Base-by-base conservation (phyloP, 2,888 invertebrate genomes). In the Napeogenes sylphis region DNA sequence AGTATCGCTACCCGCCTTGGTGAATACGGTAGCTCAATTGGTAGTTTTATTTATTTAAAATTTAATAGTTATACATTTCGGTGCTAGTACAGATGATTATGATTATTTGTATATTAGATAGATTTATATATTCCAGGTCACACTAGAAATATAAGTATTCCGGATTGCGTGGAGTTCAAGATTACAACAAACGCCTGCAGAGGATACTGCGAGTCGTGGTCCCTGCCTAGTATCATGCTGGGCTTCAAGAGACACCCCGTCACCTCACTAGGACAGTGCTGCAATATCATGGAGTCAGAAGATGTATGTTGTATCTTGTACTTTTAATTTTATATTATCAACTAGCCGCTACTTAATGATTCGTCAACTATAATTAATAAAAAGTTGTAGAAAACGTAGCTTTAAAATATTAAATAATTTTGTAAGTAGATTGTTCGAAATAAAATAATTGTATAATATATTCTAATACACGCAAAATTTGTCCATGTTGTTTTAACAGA, bases 231-330 rank as follows among this genome's bases (percentile, higher is more conserved):
- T 69, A 89, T 92, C 65, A 89, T 89, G 85, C 72, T 90, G 55
- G 89, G 89, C 8, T 87, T 86, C 71, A 90, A 91, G 63, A 78
- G 88, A 46, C 90, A 95, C 74, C 92, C 93, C 0, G 93, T 95
- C 62, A 94, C 95, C 2, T 96, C 96, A 0, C 92, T 96, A 45
- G 97, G 96, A 10, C 95, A 97, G 79, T 97, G 97, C 84, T 97
- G 97, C 84, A 96, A 96, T 82, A 97, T 97, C 75, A 95, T 96
- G 94, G 96, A 96, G 74, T 94, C 96, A 0, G 96, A 96, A 86
- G 94, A 95, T 77, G 95, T 96, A 79, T 92, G 92, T 78, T 12
- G 47, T 47, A 56, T 21, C 21, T 21, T 58, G 35, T 45, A 55
- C 56, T 12, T 53, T 12, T 13, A 54, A 33, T 53, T 59, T 61